phyloP scores from a whole-genome alignment of 2,797 vertebrate species.

The Typhlichthys subterraneus region DNA sequence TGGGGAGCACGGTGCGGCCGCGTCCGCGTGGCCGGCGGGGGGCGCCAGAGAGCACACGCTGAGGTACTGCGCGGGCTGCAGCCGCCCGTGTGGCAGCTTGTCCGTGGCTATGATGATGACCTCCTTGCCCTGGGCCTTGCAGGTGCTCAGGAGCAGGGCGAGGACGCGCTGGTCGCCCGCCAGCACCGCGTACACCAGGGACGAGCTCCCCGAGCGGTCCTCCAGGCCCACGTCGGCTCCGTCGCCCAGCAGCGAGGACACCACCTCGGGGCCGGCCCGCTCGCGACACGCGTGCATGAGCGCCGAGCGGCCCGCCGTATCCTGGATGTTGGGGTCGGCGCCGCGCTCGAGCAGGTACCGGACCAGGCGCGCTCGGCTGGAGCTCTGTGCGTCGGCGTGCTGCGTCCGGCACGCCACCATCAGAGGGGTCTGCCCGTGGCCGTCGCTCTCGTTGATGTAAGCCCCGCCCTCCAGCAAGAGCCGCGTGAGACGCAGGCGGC shows the following conservation, averaged over 20 bases:
- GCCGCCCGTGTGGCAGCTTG: constrained; percentile 74
- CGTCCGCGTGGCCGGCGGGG: constrained; percentile 55
- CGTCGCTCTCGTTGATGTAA: constrained; percentile 92
- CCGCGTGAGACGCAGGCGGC: constrained; percentile 88
- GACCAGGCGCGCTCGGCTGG: constrained; percentile 86
- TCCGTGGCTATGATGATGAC: constrained; percentile 90
- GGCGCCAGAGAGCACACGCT: constrained; percentile 70
- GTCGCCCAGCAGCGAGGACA: constrained; percentile 79
- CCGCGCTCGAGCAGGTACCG: constrained; percentile 90
- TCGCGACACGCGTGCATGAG: constrained; percentile 90
- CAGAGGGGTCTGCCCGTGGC: constrained; percentile 86
- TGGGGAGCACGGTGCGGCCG: constrained; percentile 67
- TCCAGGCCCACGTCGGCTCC: constrained; percentile 87
- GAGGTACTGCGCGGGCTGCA: constrained; percentile 82
- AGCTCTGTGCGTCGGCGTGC: constrained; percentile 84
- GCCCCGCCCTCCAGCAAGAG: constrained; percentile 90
- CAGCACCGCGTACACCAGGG: constrained; percentile 85
- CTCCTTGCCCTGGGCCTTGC: constrained; percentile 88
- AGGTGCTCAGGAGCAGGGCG: constrained; percentile 84
- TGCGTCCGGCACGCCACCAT: constrained; percentile 89
- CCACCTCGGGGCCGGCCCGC: constrained; percentile 81
- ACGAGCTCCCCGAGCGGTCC: constrained; percentile 84
- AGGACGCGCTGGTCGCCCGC: constrained; percentile 83
- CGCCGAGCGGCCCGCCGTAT: constrained; percentile 88
- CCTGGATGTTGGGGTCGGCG: constrained; percentile 93